Conservation (phyloP, 2,797 vertebrate species). For the Lindbergichthys nudifrons region DNA sequence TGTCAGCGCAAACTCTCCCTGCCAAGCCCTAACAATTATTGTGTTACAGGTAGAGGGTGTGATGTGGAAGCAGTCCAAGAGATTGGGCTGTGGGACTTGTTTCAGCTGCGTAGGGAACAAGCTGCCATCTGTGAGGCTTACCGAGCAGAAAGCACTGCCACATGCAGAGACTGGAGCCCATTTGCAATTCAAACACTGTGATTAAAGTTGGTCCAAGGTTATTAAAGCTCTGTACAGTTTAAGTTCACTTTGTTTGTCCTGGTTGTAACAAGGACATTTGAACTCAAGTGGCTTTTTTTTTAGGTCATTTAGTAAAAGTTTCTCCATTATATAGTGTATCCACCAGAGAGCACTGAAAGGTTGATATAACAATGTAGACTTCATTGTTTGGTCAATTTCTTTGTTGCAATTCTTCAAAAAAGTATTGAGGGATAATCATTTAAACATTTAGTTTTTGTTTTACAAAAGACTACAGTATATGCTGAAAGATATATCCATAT, state of each 20-base stretch:
- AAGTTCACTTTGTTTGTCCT: neutral
- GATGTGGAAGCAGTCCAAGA: slow-evolving; percentile 17
- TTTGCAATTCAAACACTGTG: neutral
- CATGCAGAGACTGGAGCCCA: neutral
- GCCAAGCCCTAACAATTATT: slow-evolving; percentile 41
- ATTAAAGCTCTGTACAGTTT: neutral
- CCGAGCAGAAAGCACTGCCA: neutral
- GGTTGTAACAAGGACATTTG: neutral
- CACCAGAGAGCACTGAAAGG: neutral
- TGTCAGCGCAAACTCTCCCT: slow-evolving; percentile 54
- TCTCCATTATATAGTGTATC: neutral
- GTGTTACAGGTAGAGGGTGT: slow-evolving; percentile 42
- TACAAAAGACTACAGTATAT: no score
- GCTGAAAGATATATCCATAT: no score
- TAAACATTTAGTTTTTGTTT: no score
- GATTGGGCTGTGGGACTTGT: neutral
- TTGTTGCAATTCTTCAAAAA: no score
- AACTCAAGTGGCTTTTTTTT: neutral
- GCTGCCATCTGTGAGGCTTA: slow-evolving; percentile 12
- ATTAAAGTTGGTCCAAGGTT: neutral
- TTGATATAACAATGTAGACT: no score
- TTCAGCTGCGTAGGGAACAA: slow-evolving; percentile 12
- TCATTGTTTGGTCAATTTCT: no score
- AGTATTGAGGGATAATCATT: no score
- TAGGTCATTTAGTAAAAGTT: neutral